phyloP scores from a whole-genome alignment of 2,113 vertebrate species.

The Brienomyrus longianalis region DNA sequence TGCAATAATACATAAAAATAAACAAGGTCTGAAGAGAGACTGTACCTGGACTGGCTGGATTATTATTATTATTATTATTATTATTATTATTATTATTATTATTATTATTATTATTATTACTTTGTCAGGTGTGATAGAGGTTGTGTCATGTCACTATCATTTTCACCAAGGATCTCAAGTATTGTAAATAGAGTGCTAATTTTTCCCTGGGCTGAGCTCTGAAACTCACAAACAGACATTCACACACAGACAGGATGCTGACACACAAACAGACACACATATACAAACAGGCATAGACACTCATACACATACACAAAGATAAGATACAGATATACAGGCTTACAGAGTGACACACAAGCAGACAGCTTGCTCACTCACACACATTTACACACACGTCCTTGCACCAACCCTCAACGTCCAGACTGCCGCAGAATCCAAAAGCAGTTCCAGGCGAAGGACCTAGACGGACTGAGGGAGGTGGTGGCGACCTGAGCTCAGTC shows the following conservation, averaged over 20 bases:
- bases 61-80: background rate
- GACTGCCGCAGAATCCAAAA: background rate
- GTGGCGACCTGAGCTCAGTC: background rate
- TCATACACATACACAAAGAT: background rate
- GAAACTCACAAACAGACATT: background rate
- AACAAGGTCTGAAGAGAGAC: background rate
- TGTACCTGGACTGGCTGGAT: background rate
- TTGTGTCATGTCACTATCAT: background rate
- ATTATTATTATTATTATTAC: background rate
- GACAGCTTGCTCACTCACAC: background rate
- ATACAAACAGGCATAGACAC: background rate
- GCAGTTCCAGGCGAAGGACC: background rate
- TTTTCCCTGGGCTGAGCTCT: background rate
- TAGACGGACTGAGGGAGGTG: background rate
- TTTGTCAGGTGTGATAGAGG: background rate
- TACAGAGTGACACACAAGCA: background rate
- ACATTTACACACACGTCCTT: background rate
- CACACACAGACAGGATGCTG: background rate
- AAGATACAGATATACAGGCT: background rate
- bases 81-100: too few relatives aligned
- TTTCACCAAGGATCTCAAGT: background rate
- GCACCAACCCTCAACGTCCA: background rate
- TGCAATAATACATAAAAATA: background rate
- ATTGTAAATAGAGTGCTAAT: background rate
- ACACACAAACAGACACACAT: background rate